A percentile compares a stretch with the other conserved stretches of the same genome.
phyloP scores from a whole-genome alignment of 2,888 invertebrate species.

The Agrochola lychnidis region DNA sequence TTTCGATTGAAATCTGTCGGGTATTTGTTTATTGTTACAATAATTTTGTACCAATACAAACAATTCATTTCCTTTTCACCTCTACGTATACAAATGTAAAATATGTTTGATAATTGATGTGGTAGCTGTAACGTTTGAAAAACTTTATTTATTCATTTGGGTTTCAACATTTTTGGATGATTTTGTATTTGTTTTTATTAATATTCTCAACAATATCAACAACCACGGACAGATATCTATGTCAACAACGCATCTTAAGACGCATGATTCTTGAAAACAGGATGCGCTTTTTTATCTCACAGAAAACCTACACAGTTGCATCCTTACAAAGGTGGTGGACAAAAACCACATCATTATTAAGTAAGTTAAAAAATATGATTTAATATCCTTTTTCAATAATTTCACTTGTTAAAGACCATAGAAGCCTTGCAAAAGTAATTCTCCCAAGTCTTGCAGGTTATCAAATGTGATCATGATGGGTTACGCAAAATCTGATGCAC shows the following conservation, averaged over 20 bases:
- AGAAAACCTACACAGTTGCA: not conserved
- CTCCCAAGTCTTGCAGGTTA: conserved; percentile 47
- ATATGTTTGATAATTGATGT: not conserved
- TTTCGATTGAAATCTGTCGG: not conserved
- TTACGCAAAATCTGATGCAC: conserved; percentile 70
- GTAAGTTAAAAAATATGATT: not conserved
- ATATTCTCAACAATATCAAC: not conserved
- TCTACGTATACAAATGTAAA: not conserved
- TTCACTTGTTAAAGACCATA: conserved; percentile 35
- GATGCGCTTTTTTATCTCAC: not conserved
- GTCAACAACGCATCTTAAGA: not conserved
- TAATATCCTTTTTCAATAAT: conserved; percentile 22
- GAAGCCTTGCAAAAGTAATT: conserved; percentile 44
- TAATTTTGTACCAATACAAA: too few species aligned
- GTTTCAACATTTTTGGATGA: not conserved
- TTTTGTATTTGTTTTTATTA: not conserved
- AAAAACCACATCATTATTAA: not conserved
- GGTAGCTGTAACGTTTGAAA: not conserved
- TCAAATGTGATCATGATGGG: conserved; percentile 55
- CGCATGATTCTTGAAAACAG: not conserved
- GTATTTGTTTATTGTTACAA: not conserved
- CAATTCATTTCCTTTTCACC: too few species aligned
- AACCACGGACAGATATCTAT: too few species aligned
- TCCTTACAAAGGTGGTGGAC: conserved; percentile 12
- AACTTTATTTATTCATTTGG: not conserved